Conservation (phyloP, 2,113 vertebrate genomes). For the Sander vitreus region DNA sequence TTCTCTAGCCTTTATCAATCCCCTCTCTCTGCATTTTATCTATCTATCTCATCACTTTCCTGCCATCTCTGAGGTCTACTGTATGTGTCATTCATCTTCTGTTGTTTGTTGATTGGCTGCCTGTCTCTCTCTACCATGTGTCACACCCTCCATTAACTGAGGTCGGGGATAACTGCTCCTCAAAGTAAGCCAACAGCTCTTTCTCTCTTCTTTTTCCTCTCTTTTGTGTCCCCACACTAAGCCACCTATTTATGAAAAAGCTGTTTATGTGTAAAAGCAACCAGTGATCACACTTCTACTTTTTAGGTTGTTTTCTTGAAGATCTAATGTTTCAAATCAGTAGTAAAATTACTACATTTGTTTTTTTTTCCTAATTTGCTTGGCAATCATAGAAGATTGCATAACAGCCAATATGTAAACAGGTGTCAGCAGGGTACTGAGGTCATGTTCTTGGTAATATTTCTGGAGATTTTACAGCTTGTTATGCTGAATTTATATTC, state of each 20-base stretch:
- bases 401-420: neutral
- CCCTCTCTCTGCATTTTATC: constrained; percentile 31
- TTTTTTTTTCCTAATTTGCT: neutral
- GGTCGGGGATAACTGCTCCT: constrained; percentile 17
- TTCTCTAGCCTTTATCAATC: constrained; percentile 44
- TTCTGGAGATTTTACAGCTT: no score
- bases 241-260: neutral
- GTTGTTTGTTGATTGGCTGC: constrained; percentile 18
- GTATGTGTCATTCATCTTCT: constrained; percentile 43
- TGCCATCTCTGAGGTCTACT: constrained; percentile 17
- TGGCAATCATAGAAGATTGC: neutral
- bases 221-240: neutral
- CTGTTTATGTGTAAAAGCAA: neutral
- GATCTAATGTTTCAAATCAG: neutral
- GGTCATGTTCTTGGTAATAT: neutral
- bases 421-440: neutral
- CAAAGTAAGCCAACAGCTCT: constrained; percentile 7
- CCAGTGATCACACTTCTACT: neutral
- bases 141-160: constrained; percentile 16
- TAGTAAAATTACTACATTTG: neutral
- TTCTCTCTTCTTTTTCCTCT: neutral
- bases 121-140: constrained; percentile 16
- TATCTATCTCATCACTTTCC: constrained; percentile 23
- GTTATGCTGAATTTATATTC: neutral
- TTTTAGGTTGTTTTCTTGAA: neutral